Evolutionary conservation across 2,113 vertebrate genomes (phyloP).

Genomic region (Psittacula cyanocephala): DNA sequence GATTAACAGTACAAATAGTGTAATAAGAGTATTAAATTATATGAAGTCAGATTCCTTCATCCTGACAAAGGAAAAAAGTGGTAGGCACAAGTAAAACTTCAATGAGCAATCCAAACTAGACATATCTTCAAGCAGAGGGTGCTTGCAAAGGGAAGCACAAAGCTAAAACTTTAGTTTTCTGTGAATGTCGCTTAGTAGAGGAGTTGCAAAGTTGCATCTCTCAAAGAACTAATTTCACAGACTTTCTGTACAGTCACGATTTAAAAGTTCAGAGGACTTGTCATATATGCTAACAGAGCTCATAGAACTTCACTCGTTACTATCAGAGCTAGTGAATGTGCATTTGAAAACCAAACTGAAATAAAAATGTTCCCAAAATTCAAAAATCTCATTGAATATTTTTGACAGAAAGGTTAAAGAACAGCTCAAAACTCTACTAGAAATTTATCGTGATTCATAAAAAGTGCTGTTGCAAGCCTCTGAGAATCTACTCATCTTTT

Average conservation of each 20-base stretch:
- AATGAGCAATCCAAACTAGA: background rate
- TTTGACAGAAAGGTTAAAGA: background rate
- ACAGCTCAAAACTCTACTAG: background rate
- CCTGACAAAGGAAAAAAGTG: background rate
- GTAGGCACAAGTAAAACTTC: background rate
- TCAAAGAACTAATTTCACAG: background rate
- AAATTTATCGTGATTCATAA: background rate
- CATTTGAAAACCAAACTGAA: background rate
- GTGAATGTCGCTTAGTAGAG: rapidly evolving
- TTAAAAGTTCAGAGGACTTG: background rate
- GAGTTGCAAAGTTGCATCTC: background rate
- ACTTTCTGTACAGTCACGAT: background rate
- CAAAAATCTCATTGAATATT: background rate
- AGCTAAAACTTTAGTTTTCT: background rate
- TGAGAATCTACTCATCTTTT: background rate
- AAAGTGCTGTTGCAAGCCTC: background rate
- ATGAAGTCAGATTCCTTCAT: background rate
- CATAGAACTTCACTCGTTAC: background rate
- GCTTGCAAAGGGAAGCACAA: background rate
- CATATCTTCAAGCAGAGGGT: background rate
- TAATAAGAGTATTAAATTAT: background rate
- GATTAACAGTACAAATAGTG: background rate
- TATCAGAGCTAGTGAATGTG: background rate
- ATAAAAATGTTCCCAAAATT: background rate
- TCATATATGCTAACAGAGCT: background rate